Base-by-base conservation (phyloP, 2,888 invertebrate genomes). In the Amorpha juglandis region DNA sequence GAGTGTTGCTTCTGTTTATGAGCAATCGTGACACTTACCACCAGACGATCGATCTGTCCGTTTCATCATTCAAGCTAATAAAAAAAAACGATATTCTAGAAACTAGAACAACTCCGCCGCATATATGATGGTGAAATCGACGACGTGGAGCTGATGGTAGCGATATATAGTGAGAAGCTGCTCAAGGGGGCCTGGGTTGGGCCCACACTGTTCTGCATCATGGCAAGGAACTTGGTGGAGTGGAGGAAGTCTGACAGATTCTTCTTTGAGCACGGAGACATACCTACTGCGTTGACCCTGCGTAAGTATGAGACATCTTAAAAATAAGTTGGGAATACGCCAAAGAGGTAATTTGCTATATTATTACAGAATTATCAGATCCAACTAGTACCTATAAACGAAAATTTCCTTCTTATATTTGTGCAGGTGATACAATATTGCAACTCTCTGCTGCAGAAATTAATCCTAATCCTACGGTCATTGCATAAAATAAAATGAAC, bases 221-320 rank as follows among this genome's bases (percentile, higher is more conserved):
- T 80, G 69, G 70, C 68, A 0, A 68, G 75, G 2, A 81, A 79
- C 69, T 69, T 81, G 38, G 55, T 75, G 45, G 75, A 79, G 19
- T 82, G 80, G 79, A 72, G 82, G 38, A 74, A 68, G 7, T 78
- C 83, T 0, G 82, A 83, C 67, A 69, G 71, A 48, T 77, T 75
- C 70, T 83, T 82, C 76, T 83, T 80, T 51, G 83, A 83, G 64
- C 81, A 83, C 19, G 81, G 80, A 16, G 74, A 75, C 38, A 70
- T 72, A 12, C 75, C 78, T 0, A 66, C 78, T 45, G 75, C 80
- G 0, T 71, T 83, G 4, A 78, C 79, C 8, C 65, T 74, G 14
- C 71, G 81, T 81, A 62, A 76, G 74, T 71, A 35, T 16, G 16
- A 0, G 1, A 4, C 0, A 3, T 50, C 9, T 21, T 19, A 19